phyloP scores from a whole-genome alignment of 2,113 vertebrate genomes.

The Chamaetylas fuelleborni region DNA sequence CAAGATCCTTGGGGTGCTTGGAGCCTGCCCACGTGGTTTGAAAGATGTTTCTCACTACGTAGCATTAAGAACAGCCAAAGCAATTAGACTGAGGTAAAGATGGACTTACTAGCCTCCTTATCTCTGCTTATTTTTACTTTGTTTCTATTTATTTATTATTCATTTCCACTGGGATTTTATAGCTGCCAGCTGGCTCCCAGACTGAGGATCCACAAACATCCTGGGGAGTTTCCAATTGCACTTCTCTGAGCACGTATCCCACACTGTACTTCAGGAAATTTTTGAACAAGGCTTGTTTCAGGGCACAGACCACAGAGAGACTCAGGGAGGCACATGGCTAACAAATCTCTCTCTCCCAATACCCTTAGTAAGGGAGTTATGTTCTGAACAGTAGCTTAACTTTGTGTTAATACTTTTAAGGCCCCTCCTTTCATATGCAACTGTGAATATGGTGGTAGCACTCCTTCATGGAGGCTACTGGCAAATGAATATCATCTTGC shows the following conservation, averaged over 20 bases:
- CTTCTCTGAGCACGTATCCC: fast-evolving
- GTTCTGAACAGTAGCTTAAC: background rate
- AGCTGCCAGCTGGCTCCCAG: background rate
- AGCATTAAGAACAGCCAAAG: background rate
- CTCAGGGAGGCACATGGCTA: background rate
- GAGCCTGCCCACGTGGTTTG: background rate
- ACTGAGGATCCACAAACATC: background rate
- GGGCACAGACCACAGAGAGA: background rate
- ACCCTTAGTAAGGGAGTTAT: background rate
- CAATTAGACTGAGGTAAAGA: background rate
- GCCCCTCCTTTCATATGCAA: background rate
- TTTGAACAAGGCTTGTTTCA: background rate
- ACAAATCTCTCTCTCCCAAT: background rate
- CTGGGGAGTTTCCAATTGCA: background rate
- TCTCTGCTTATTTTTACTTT: background rate
- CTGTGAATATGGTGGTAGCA: background rate
- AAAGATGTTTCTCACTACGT: background rate
- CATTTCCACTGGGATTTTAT: background rate
- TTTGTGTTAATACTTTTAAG: background rate
- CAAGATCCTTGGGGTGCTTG: background rate
- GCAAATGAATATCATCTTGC: background rate
- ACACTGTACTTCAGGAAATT: background rate
- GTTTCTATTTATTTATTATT: background rate
- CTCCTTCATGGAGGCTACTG: background rate
- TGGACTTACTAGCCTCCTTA: background rate